Evolutionary conservation across 92 coral and sea anemone genomes (phyloP).

Genomic region (Pocillopora meandrina): DNA sequence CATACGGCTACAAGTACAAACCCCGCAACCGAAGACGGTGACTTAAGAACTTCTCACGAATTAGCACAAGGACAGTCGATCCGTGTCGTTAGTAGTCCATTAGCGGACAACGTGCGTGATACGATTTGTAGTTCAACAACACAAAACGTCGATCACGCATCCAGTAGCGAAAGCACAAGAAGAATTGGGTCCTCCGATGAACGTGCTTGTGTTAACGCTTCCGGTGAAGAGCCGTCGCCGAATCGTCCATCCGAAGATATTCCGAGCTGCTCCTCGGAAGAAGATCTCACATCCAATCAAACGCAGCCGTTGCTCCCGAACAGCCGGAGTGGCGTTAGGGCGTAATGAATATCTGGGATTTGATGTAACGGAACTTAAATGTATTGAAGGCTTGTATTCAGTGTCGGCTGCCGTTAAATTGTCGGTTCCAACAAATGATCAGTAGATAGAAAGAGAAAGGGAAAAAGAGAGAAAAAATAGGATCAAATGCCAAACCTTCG

Average conservation of each 20-base stretch:
- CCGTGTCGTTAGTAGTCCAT: conserved; percentile 56
- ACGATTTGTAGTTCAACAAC: not conserved
- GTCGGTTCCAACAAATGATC: not conserved
- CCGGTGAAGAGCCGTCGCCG: not conserved
- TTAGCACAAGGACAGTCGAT: conserved; percentile 46
- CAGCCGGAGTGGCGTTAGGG: conserved; percentile 16
- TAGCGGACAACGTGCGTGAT: conserved; percentile 26
- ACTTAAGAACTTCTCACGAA: conserved; percentile 4
- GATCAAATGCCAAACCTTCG: not conserved
- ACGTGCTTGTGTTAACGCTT: not conserved
- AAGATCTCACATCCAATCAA: conserved; percentile 21
- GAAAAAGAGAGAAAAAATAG: not conserved
- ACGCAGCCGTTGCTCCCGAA: conserved; percentile 38
- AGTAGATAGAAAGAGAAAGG: not conserved
- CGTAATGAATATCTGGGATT: not conserved
- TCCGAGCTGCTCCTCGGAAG: conserved; percentile 38
- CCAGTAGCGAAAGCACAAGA: not conserved
- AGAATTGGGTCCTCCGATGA: not conserved
- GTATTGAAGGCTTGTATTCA: not conserved
- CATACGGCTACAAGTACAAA: not conserved
- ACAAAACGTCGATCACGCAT: not conserved
- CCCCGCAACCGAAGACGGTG: not conserved
- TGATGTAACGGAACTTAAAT: not conserved
- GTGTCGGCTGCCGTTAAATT: not conserved
- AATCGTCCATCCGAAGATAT: conserved; percentile 8